Base-by-base conservation (phyloP, 2,797 vertebrate species). In the Coilia nasus region DNA sequence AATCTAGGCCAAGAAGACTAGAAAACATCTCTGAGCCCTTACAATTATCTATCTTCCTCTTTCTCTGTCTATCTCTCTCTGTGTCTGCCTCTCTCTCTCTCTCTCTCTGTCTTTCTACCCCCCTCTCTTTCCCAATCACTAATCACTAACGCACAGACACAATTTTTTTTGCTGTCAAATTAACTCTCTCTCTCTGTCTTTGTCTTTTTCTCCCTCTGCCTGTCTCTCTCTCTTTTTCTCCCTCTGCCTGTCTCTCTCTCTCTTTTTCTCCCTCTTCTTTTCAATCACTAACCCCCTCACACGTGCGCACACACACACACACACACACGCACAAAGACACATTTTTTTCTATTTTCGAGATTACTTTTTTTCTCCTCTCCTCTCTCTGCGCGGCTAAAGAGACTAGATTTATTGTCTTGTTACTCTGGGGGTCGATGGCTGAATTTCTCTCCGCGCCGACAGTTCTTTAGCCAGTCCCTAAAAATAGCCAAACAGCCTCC, bases 401-500 rank as follows among this genome's bases (percentile, higher is more conserved):
- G 46, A 85, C 86, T 87, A 90, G 85, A 92, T 94, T 88, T 91
- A 92, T 93, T 89, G 92, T 85, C 59, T 59, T 83, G 84, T 64
- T 88, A 84, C 92, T 86, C 88, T 86, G 28, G 91, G 91, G 91
- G 91, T 91, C 88, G 90, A 93, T 90, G 88, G 86, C 85, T 89
- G 86, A 86, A 84, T 92, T 92, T 90, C 83, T 89, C 88, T 86
- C 85, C 83, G 71, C 87, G 23, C 83, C 83, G 84, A 87, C 47
- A 75, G 86, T 92, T 86, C 90, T 89, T 89, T 81, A 91, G 87
- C 91, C 92, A 93, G 87, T 90, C 87, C 85, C 90, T 89, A 90
- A 92, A 92, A 93, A 86, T 89, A 94, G 92, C 87, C 83, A 90
- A 88, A 81, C 85, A 88, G 80, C 84, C 87, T 88, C 92, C 88